Evolutionary conservation across 1,140 invertebrate genomes (phyloP), one percentile per base, ranked within the genome.

Genomic region (Saccostrea echinata): DNA sequence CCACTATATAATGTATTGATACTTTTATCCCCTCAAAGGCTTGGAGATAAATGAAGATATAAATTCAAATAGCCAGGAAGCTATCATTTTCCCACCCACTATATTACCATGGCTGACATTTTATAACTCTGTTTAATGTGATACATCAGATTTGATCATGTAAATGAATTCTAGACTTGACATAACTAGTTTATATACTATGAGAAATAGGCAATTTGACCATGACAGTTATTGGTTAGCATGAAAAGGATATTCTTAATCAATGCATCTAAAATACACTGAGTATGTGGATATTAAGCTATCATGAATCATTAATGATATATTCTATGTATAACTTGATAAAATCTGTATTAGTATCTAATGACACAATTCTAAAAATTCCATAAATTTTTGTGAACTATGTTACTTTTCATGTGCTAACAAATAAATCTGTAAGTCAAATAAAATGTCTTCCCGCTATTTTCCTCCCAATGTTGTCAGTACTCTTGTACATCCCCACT

Each of bases 291-390:
- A 76, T 16, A 76, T 35, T 76, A 76, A 76, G 68, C 27, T 27
- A 33, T 76, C 68, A 76, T 76, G 68, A 76, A 76, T 76, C 27
- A 76, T 76, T 30, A 30, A 76, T 30, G 43, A 43, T 43, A 43
- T 43, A 43, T 43, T 6, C 43, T 43, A 43, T 6, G 9, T 43
- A 43, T n/a, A 43, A 43, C 9, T 9, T 43, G 43, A 43, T 43
- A 43, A 43, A 43, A 43, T 43, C 43, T 43, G 43, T 43, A 6
- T 8, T 4, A 43, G 43, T 43, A 43, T 43, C 43, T 9, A 2
- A 43, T 43, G 43, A 43, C 43, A 43, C 4, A 43, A 43, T 43
- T 43, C 43, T 9, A 43, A 43, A 43, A 43, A 43, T 43, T 43
- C 43, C 43, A 6, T 43, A 43, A 43, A 3, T 43, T 43, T 43